phyloP scores from a whole-genome alignment of 2,113 vertebrate species.

The Corvus hawaiiensis region DNA sequence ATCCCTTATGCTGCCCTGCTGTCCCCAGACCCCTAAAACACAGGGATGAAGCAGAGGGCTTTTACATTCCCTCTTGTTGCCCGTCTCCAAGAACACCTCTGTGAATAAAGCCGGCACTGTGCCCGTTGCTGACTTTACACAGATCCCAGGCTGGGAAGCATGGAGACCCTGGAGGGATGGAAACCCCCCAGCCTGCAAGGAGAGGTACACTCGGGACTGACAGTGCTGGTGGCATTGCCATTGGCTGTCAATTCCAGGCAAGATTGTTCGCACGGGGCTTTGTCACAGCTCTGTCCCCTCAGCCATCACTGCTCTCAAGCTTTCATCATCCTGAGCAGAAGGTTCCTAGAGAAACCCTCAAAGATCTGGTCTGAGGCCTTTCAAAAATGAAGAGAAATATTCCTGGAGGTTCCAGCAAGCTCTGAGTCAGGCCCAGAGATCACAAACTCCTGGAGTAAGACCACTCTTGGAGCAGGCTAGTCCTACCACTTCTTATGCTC shows the following conservation, averaged over 20 bases:
- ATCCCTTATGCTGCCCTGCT: not conserved
- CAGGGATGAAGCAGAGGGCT: not conserved
- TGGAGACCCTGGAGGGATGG: fast-evolving
- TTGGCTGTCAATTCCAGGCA: fast-evolving
- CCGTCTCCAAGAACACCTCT: not conserved
- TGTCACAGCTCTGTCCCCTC: not conserved
- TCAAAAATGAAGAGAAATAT: not conserved
- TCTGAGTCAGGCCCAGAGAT: not conserved
- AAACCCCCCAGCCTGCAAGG: fast-evolving
- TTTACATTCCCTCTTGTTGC: not conserved
- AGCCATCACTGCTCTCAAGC: not conserved
- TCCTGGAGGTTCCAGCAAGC: not conserved
- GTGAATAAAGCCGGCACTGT: fast-evolving
- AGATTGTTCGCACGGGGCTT: fast-evolving
- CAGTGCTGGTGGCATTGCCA: not conserved
- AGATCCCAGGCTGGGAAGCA: not conserved
- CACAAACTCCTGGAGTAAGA: not conserved
- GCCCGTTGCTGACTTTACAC: not conserved
- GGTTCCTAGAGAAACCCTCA: not conserved
- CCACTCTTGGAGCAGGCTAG: not conserved
- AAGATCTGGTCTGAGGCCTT: fast-evolving
- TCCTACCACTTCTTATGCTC: not conserved
- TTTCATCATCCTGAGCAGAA: not conserved
- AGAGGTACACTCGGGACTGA: fast-evolving
- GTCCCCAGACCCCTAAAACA: not conserved